phyloP scores from a whole-genome alignment of 2,888 invertebrate genomes.

The Anoplius nigerrimus region DNA sequence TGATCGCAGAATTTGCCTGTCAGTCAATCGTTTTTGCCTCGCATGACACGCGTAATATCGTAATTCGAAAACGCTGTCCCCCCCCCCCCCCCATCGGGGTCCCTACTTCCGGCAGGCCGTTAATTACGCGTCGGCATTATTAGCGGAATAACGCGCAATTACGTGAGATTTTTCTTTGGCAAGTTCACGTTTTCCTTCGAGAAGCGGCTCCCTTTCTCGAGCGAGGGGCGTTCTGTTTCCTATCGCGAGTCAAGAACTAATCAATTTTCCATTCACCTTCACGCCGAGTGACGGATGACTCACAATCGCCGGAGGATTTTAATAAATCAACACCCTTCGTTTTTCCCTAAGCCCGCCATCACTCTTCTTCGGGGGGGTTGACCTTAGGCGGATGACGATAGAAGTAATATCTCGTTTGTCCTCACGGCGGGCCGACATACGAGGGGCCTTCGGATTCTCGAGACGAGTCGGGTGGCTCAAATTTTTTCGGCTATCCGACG shows the following conservation, averaged over 20 bases:
- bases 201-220: conserved; percentile 12
- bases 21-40: too few species aligned
- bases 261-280: conserved; percentile 55
- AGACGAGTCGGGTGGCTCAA: too few species aligned
- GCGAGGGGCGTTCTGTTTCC: conserved; percentile 9
- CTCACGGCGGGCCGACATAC: conserved; percentile 8
- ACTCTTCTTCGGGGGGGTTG: conserved; percentile 34
- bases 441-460: too few species aligned
- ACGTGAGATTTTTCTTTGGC: background rate
- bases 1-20: too few species aligned
- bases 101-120: conserved; percentile 19
- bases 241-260: conserved; percentile 37
- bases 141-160: conserved; percentile 44
- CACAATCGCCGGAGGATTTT: conserved; percentile 47
- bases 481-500: too few species aligned
- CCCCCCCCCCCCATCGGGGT: too few species aligned
- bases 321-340: conserved; percentile 57
- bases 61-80: too few species aligned
- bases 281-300: conserved; percentile 50
- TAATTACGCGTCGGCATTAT: conserved; percentile 49
- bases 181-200: background rate
- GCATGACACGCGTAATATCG: too few species aligned
- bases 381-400: conserved; percentile 24
- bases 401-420: conserved; percentile 20
- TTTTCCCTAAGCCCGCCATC: conserved; percentile 35